Evolutionary conservation across 2,888 invertebrate species (phyloP).

Genomic region (Cheilosia scutellata): DNA sequence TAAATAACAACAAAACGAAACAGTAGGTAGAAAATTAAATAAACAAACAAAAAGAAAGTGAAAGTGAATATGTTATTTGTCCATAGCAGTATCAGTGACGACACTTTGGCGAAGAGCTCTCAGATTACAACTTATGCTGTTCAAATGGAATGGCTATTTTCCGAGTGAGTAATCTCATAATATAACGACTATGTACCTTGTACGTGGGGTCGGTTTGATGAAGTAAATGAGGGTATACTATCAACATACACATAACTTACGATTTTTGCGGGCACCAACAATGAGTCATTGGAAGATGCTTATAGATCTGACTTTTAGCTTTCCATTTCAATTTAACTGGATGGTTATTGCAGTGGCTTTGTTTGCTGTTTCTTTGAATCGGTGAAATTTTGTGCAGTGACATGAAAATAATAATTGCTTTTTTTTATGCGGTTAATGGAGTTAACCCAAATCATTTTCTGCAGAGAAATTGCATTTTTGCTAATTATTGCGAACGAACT

Average conservation of each 20-base stretch:
- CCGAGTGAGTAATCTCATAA: slow-evolving; percentile 28
- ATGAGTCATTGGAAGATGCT: slow-evolving; percentile 31
- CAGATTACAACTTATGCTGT: background rate
- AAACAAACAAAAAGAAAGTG: slow-evolving; percentile 45
- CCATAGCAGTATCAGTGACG: slow-evolving; percentile 5
- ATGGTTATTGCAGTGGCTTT: background rate
- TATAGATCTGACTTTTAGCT: slow-evolving; percentile 26
- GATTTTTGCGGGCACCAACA: slow-evolving; percentile 6
- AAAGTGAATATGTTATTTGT: slow-evolving; percentile 32
- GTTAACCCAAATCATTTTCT: background rate
- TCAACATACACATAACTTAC: slow-evolving; percentile 2
- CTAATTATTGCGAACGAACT: no score
- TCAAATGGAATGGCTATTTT: slow-evolving; percentile 3
- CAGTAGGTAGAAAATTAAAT: slow-evolving; percentile 20
- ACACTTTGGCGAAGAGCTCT: slow-evolving; percentile 1
- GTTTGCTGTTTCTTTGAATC: slow-evolving; percentile 8
- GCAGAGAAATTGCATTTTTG: no score
- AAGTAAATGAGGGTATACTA: slow-evolving; percentile 8
- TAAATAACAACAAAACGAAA: slow-evolving; percentile 4
- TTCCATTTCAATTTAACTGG: slow-evolving; percentile 30
- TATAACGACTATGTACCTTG: background rate
- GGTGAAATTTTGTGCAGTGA: slow-evolving; percentile 32
- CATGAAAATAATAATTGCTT: background rate
- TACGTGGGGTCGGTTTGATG: background rate
- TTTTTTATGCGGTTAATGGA: background rate